Evolutionary conservation across 2,113 vertebrate species (phyloP).

Genomic region (Ia io): DNA sequence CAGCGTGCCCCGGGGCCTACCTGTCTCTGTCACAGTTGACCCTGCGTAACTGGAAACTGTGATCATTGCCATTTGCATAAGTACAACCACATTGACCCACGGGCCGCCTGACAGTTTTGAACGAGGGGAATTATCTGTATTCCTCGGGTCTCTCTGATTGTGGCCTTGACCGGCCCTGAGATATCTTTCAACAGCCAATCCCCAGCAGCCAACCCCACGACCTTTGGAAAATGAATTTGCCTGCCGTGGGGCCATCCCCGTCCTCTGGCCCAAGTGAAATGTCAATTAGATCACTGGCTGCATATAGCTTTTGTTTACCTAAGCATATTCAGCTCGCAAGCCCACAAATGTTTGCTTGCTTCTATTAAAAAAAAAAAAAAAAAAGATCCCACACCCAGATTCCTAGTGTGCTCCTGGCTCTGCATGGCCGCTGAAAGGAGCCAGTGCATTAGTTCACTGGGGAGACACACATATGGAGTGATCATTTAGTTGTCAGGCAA

Average conservation of each 20-base stretch:
- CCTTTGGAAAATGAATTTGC: constrained; percentile 81
- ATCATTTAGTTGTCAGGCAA: not conserved
- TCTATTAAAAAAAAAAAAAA: not conserved
- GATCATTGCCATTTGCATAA: constrained; percentile 49
- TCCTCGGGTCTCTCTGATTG: constrained; percentile 50
- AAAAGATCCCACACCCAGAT: constrained; percentile 13
- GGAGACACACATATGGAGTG: not conserved
- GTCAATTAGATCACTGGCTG: constrained; percentile 78
- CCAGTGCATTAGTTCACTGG: not conserved
- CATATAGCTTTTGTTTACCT: constrained; percentile 69
- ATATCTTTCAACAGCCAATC: constrained; percentile 78
- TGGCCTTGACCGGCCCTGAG: constrained; percentile 72
- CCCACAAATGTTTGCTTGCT: constrained; percentile 45
- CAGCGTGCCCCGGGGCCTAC: not conserved
- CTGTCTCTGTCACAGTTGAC: not conserved
- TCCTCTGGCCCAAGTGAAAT: constrained; percentile 76
- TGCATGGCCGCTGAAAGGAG: not conserved
- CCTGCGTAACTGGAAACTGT: constrained; percentile 10
- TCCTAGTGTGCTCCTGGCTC: not conserved
- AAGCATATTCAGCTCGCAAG: constrained; percentile 57
- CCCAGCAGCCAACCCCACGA: constrained; percentile 70
- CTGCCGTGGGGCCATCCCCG: constrained; percentile 35
- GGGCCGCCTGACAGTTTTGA: constrained; percentile 31
- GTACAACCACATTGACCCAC: constrained; percentile 8
- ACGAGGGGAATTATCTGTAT: constrained; percentile 77